Evolutionary conservation across 1,140 invertebrate genomes (phyloP), one percentile per base, ranked within the genome.

Genomic region (Proales similis): DNA sequence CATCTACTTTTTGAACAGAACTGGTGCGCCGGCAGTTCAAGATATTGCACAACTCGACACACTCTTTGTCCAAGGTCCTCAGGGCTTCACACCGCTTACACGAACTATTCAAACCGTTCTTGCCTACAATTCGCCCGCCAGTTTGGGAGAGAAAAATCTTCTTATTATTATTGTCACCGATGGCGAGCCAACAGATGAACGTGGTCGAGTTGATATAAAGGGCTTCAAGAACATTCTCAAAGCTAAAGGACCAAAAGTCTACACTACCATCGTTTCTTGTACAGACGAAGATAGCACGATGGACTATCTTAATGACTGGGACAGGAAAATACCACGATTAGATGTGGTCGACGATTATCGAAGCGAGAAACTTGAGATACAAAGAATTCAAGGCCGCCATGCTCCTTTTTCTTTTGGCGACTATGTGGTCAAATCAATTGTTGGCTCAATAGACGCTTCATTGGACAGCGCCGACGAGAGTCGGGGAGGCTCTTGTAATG

Each of bases 321-420:
- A 61, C 9, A n/a, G 53, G 3, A 22, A 29, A 3, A 45, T 61
- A 4, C 24, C 17, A 45, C 32, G 47, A 45, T 45, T 61, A 20
- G 53, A 61, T 45, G 53, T 61, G 9, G 53, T 61, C 26, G 53
- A 61, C 22, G 53, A 61, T 30, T 61, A 36, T 45, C 4, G 53
- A 4, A 61, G 47, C 36, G 53, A 61, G 14, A 43, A 32, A 45
- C 30, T 45, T n/a, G 53, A 61, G 36, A 61, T 61, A 9, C 32
- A 29, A 29, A 43, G 24, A 45, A 22, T 29, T 0, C 32, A 61
- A 17, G 53, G 53, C 22, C 7, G 33, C n/a, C 32, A 45, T 45
- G 45, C 24, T 43, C 39, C 53, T 3, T 61, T 61, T 45, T 45
- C 38, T 0, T 61, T 61, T 45, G 53, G 53, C 47, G 53, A 61